These are phyloP conservation scores for Amaurobius ferox DNA, from an alignment of 2,888 invertebrate species.

Conservation along the genomic window DNA sequence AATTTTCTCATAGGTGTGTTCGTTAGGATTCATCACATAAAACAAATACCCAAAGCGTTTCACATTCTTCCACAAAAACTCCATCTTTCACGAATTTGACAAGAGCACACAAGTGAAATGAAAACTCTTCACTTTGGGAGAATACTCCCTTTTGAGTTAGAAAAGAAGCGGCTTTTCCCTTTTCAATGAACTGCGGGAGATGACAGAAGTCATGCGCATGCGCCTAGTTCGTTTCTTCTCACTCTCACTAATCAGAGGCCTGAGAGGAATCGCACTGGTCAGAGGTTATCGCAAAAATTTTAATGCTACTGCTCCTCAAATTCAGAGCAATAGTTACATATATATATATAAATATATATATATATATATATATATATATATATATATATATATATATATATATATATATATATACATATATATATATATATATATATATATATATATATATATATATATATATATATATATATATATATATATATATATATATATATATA, in stretches of 20 bases:
- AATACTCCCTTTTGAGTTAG: background rate
- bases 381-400: conserved; percentile 24
- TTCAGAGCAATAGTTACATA: no score
- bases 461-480: no score
- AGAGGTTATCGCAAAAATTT: background rate
- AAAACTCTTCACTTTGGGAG: background rate
- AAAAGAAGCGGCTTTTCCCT: conserved; percentile 13
- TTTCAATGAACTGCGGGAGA: conserved; percentile 30
- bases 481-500: no score
- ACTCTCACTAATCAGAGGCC: no score
- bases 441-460: no score
- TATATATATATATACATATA: conserved; percentile 22
- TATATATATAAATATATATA: background rate
- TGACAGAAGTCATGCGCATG: conserved; percentile 24
- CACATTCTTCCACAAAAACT: conserved; percentile 17
- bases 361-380: conserved; percentile 21
- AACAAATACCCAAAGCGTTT: conserved; percentile 71
- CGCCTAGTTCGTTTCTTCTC: no score
- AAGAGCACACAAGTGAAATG: background rate
- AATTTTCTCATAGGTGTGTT: conserved; percentile 56
- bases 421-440: no score
- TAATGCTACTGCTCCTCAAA: background rate
- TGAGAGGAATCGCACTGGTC: no score
- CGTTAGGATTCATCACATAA: conserved; percentile 69
- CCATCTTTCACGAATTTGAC: conserved; percentile 6